Evolutionary conservation across 2,888 invertebrate species (phyloP), one percentile per base, ranked within the genome.

Genomic region (Harpagoxenus sublaevis): DNA sequence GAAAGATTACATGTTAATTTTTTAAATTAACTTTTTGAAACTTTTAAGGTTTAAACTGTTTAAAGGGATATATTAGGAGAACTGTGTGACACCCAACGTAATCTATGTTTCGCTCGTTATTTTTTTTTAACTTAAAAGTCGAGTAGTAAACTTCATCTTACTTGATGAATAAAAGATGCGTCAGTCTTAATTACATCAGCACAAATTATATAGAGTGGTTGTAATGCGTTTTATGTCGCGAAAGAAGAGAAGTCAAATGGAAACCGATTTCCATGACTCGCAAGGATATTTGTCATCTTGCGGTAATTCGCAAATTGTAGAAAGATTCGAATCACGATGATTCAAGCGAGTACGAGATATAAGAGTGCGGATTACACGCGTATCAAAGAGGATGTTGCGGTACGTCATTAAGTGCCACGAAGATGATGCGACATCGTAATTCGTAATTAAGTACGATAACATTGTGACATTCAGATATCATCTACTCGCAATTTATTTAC

Each of bases 271-370:
- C 60, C n/a, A 15, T 71, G 79, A 79, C 71, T 79, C 57, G 79
- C 35, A 39, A 79, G 71, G 71, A 79, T 79, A 71, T 55, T 45
- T 71, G 71, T 79, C 79, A 79, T 79, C 35, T 68, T 60, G 79
- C 71, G 71, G 60, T 60, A 79, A 79, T 71, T 60, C 45, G 23
- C 42, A 78, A 55, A 68, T 78, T 71, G 18, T 28, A n/a, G n/a
- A 15, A 57, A 45, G 55, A 42, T n/a, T 12, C 18, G 28, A 39
- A 77, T 78, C 63, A 42, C 68, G 70, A 51, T 71, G 71, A 79
- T 48, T 79, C 79, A 71, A 57, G 35, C 12, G 28, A 39, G 35
- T 9, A 48, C 28, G 71, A 71, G 28, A 71, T 45, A 8, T 79
- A 45, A 42, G 9, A 79, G 60, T 68, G 68, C 70, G 63, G n/a